Evolutionary conservation across 2,797 vertebrate genomes (phyloP).

Genomic region (Cetoscarus ocellatus): DNA sequence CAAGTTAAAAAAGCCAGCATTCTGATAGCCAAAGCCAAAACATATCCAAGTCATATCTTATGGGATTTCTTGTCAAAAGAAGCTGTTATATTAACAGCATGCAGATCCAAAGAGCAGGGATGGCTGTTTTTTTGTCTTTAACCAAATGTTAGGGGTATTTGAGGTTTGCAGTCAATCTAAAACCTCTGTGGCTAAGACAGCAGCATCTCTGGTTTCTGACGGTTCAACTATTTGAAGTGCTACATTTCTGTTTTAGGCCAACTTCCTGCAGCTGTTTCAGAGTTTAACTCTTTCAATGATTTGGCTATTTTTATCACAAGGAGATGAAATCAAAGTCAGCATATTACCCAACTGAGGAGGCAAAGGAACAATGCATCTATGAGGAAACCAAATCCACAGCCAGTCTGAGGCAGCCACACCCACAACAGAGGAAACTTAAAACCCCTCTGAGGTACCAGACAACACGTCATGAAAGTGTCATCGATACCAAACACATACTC

Average conservation of each 20-base stretch:
- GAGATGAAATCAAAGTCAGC: conserved; percentile 20
- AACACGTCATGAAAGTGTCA: not conserved
- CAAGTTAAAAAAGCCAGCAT: too few species aligned
- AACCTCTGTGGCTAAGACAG: not conserved
- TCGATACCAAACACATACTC: not conserved
- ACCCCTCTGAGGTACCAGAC: not conserved
- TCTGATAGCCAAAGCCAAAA: too few species aligned
- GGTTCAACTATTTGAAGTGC: not conserved
- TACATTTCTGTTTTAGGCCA: conserved; percentile 1
- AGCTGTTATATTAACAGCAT: not conserved
- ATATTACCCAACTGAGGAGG: conserved; percentile 31
- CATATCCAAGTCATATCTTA: too few species aligned
- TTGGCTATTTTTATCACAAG: conserved; percentile 10
- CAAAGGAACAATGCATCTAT: conserved; percentile 54
- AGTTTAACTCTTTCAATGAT: conserved; percentile 12
- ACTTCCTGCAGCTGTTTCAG: conserved; percentile 8
- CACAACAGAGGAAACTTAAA: conserved; percentile 17
- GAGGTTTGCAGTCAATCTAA: not conserved
- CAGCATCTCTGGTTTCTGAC: conserved; percentile 13
- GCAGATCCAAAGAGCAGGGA: too few species aligned
- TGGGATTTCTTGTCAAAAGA: not conserved
- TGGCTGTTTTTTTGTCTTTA: not conserved
- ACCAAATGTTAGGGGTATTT: not conserved
- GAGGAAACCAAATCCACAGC: conserved; percentile 54
- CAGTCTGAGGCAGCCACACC: conserved; percentile 2